Evolutionary conservation across 2,888 invertebrate genomes (phyloP), one percentile per base, ranked within the genome.

Genomic region (Himalopsyche tibetana): DNA sequence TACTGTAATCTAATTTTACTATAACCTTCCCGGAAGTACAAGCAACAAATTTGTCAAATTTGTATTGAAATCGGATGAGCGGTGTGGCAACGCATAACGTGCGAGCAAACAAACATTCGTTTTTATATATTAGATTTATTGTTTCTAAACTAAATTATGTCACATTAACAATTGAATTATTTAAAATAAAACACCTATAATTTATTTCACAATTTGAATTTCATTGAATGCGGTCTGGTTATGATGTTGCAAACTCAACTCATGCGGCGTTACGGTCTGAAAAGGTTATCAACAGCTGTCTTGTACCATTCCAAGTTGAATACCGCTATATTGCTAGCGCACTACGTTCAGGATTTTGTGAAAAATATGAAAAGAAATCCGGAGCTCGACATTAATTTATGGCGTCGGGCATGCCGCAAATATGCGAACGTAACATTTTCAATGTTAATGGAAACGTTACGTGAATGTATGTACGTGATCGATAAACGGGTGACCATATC

Each of bases 281-380:
- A 51, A 51, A 15, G 51, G 15, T 51, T 51, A 2, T 51, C 51
- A 51, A 5, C 5, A 2, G 51, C 51, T 15, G 15, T 51, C 74
- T 3, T 38, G 36, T 74, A 74, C 38, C 38, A 11, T 12, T 19
- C 15, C 19, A 38, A 11, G 74, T 63, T 19, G 74, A 36, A 36
- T 36, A 12, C 74, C 74, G 36, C 38, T 74, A 12, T 51, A 82
- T 84, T 79, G 79, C 83, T 74, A 19, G 51, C 36, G 74, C 12
- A 74, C 38, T 74, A 74, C 74, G 74, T 74, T 38, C 15, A 36
- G 74, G 74, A 74, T 74, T 74, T 74, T n/a, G 79, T 45, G 45
- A 69, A 69, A 79, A 84, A 84, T 84, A 84, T 84, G 79, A 84
- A 84, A 84, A 79, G 80, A 36, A 84, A 84, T 55, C 38, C 84